These are phyloP conservation scores for Isotomurus palustris DNA, from an alignment of 2,888 invertebrate species.

Conservation along the genomic window DNA sequence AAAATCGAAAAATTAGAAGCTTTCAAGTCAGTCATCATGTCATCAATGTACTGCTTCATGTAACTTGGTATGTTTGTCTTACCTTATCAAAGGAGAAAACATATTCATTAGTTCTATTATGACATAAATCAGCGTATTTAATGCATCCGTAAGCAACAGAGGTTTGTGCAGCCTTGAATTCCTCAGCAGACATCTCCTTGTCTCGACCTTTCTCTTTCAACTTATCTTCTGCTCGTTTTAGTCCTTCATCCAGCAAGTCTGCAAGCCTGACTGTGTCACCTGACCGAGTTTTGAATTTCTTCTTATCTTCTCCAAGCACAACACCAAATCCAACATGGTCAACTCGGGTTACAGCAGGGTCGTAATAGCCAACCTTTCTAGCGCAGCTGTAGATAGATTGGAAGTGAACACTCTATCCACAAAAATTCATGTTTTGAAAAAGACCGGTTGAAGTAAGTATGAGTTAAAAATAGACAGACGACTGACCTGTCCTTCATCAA, in stretches of 20 bases:
- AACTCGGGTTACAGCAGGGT: constrained; percentile 61
- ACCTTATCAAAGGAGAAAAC: constrained; percentile 94
- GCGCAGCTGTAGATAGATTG: constrained; percentile 73
- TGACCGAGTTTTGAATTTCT: constrained; percentile 97
- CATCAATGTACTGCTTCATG: not conserved
- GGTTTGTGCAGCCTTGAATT: constrained; percentile 76
- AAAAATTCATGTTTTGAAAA: not conserved
- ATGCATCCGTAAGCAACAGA: constrained; percentile 97
- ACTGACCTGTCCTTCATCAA: constrained; percentile 82
- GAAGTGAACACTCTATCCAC: constrained; percentile 61
- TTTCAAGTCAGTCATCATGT: not conserved
- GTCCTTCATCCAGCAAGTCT: constrained; percentile 82
- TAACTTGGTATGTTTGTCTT: constrained; percentile 12
- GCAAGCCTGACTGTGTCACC: constrained; percentile 87
- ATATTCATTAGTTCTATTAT: constrained; percentile 89
- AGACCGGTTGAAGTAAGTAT: not conserved
- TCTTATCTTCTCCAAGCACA: constrained; percentile 95
- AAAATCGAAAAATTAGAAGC: constrained; percentile 7
- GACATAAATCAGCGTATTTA: constrained; percentile 94
- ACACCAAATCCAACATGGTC: constrained; percentile 96
- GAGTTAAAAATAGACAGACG: not conserved
- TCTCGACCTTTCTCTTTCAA: constrained; percentile 81
- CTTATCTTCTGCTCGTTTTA: constrained; percentile 74
- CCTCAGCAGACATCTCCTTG: constrained; percentile 71
- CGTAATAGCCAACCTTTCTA: constrained; percentile 67